Conservation (phyloP, 2,888 invertebrate genomes). For the Frankliniella fusca region DNA sequence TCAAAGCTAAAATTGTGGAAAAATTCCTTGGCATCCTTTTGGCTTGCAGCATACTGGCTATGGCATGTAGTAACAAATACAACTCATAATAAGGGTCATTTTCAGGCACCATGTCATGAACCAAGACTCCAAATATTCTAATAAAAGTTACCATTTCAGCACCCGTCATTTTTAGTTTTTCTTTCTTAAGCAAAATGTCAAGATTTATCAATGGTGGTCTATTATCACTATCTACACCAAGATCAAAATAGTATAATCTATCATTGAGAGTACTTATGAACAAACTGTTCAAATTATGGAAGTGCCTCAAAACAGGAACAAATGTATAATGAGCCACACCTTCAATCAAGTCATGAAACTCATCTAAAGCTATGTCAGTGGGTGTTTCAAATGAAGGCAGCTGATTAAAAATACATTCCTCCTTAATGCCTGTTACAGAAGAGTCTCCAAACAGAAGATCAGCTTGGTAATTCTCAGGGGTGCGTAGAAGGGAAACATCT, state of each 20-base stretch:
- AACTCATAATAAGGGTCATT: conserved; percentile 7
- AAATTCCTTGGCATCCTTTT: neutral
- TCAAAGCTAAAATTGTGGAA: neutral
- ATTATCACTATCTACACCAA: conserved; percentile 1
- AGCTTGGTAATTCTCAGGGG: conserved; percentile 21
- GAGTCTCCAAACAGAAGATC: conserved; percentile 24
- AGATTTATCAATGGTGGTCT: neutral
- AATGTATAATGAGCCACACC: conserved; percentile 30
- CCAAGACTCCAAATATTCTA: neutral
- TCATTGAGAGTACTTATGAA: neutral
- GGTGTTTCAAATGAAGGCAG: conserved; percentile 27
- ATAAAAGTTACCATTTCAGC: neutral
- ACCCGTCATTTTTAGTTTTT: conserved; percentile 5
- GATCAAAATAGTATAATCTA: neutral
- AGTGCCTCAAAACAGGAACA: neutral
- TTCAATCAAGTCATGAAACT: conserved; percentile 35
- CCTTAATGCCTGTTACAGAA: conserved; percentile 33
- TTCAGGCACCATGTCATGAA: neutral
- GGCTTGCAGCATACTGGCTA: neutral
- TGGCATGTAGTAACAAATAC: neutral
- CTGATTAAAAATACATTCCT: conserved; percentile 34
- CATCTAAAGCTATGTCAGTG: neutral
- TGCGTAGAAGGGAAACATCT: conserved; percentile 4
- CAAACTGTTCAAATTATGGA: neutral
- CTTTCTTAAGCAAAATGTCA: neutral